Evolutionary conservation across 2,113 vertebrate genomes (phyloP), one percentile per base, ranked within the genome.

Genomic region (Carlito syrichta): DNA sequence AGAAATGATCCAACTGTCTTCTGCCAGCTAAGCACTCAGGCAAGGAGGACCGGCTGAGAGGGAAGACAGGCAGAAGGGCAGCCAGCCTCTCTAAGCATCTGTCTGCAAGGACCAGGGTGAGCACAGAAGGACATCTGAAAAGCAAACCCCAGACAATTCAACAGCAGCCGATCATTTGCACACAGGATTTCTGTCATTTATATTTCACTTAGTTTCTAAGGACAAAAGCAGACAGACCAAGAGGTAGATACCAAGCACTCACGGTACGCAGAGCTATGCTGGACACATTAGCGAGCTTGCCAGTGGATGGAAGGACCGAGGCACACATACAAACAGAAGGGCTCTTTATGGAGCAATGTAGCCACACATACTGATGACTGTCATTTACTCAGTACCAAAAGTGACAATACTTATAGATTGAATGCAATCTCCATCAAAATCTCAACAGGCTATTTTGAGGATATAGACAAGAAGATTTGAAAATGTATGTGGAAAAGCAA

Each of bases 401-500:
- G 48, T 43, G 63, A 40, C 79, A 20, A 23, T 32, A 52, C 22
- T 6, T 25, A 76, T 11, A 23, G 43, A 52, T 25, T 20, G 22
- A 22, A 85, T n/a, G 23, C 12, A 62, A 23, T 69, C 13, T 12
- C 6, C 45, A 86, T 38, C 38, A 43, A 92, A 94, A 76, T 62
- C 71, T 54, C 48, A 38, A 43, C 30, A 20, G 43, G 43, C 23
- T 74, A 58, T 91, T 89, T 81, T 86, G 54, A 92, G 20, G 54
- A 90, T 83, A 84, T 22, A 62, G 35, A 85, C 38, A 81, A 86
- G 54, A 48, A 77, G 25, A 78, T 78, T n/a, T 83, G 79, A 83
- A 97, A 91, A 86, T 68, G 56, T 35, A 74, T 20, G 69, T 22
- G 30, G 25, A 54, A 94, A 76, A 96, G n/a, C 56, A 83, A 90